Evolutionary conservation across 2,113 vertebrate genomes (phyloP), one percentile per base, ranked within the genome.

Genomic region (Takifugu bimaculatus): DNA sequence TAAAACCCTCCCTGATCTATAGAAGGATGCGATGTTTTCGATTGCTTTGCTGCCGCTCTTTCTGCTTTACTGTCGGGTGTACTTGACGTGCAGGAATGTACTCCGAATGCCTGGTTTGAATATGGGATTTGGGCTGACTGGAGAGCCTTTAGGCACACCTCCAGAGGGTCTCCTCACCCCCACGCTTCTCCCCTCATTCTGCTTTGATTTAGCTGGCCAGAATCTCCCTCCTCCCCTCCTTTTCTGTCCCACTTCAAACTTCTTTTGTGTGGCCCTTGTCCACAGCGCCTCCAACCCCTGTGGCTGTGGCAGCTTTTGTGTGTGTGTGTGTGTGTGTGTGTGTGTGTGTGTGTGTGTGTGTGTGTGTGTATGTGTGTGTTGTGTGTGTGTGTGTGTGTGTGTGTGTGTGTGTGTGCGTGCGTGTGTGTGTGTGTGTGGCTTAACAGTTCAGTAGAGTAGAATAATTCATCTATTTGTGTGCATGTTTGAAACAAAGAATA

Each of bases 161-260:
- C 89, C 86, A 91, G 72, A 87, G 68, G 60, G 51, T 58, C 54
- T 49, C 60, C 72, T 47, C 67, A 71, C 72, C 61, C 62, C 35
- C 65, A 43, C 60, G 72, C 60, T 58, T 70, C 68, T 77, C 71
- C 69, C 63, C 77, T 82, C 78, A 59, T 66, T 57, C 78, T 68
- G 71, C 88, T 90, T 89, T 89, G 77, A 88, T 85, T 85, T 77
- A 54, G 57, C 60, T 42, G 26, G 66, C 78, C 77, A 85, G 75
- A 82, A 79, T 74, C 55, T 55, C 68, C 76, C 76, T 74, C 68
- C 68, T 70, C 67, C 65, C 67, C 68, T 70, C 67, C 69, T 64
- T 67, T 62, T 75, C 74, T 74, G 76, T 72, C 70, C 81, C 66
- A 79, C 75, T 79, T 81, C 79, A 84, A 81, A 78, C 83, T 85